Percentiles rank a stretch among this genome's conserved stretches.
phyloP scores from a whole-genome alignment of 2,888 invertebrate genomes.

The Leptopilina myrica region DNA sequence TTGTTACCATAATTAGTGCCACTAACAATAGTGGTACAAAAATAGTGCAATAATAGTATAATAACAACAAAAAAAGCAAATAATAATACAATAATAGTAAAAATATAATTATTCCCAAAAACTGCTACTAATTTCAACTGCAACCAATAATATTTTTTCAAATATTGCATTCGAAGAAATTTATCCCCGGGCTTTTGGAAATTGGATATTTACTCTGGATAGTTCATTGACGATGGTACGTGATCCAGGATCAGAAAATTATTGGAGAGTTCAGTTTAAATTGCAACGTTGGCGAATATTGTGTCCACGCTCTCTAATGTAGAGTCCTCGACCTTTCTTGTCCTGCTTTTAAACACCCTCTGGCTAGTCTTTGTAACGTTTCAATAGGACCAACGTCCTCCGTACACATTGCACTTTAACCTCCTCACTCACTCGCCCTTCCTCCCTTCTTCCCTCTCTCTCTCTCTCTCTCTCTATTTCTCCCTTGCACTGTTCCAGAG shows the following conservation, averaged over 20 bases:
- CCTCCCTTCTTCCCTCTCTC: too few species aligned
- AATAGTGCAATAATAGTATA: too few species aligned
- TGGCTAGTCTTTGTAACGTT: slow-evolving; percentile 17
- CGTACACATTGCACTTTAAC: slow-evolving; percentile 10
- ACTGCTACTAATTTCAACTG: too few species aligned
- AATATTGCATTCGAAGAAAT: background rate
- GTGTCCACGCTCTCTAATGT: slow-evolving; percentile 23
- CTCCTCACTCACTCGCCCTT: background rate
- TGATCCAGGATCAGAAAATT: slow-evolving; percentile 8
- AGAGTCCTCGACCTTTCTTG: slow-evolving; percentile 12
- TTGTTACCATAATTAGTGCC: too few species aligned
- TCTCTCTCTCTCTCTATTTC: too few species aligned
- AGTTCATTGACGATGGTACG: background rate
- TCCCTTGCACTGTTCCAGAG: background rate
- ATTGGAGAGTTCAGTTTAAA: background rate
- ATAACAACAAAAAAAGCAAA: too few species aligned
- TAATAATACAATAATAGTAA: too few species aligned
- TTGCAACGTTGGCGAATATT: background rate
- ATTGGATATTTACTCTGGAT: background rate
- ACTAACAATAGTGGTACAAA: too few species aligned
- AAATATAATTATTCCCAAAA: too few species aligned
- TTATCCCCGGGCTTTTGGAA: background rate
- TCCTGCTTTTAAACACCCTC: slow-evolving; percentile 19
- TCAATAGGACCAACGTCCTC: slow-evolving; percentile 22
- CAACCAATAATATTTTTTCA: too few species aligned